Evolutionary conservation across 2,888 invertebrate species (phyloP).

Genomic region (Apotomis capreana): DNA sequence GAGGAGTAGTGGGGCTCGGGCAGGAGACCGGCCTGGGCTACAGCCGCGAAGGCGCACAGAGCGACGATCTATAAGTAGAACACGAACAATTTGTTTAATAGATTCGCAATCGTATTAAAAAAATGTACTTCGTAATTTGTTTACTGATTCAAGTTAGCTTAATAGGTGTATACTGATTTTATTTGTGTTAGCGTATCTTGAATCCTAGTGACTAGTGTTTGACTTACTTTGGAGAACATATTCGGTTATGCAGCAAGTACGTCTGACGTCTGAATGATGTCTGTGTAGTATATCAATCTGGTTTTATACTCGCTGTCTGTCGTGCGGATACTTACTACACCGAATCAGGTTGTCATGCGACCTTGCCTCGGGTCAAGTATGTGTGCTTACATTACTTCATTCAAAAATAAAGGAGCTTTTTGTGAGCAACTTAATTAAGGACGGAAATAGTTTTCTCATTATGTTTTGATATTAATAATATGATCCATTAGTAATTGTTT

Average conservation of each 20-base stretch:
- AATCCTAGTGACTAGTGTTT: background rate
- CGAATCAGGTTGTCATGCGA: slow-evolving; percentile 2
- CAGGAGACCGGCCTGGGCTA: slow-evolving; percentile 48
- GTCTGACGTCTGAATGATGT: slow-evolving; percentile 23
- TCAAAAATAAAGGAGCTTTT: background rate
- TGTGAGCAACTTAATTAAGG: no score
- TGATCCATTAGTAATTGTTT: no score
- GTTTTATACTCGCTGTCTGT: slow-evolving; percentile 22
- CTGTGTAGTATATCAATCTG: background rate
- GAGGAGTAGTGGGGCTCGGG: slow-evolving; percentile 32
- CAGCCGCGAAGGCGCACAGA: slow-evolving; percentile 45
- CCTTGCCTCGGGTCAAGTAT: background rate
- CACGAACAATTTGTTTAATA: background rate
- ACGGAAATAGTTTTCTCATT: no score
- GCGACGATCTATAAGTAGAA: background rate
- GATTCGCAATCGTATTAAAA: no score
- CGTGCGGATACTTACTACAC: background rate
- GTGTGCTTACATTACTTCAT: background rate
- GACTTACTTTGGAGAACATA: slow-evolving; percentile 44
- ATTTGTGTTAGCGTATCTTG: no score
- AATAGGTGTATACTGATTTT: no score
- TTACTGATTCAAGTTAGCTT: no score
- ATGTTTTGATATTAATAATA: no score
- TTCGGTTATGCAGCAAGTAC: slow-evolving; percentile 22
- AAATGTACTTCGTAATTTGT: no score